Evolutionary conservation across 2,113 vertebrate species (phyloP), one percentile per base, ranked within the genome.

Genomic region (Melanostigma gelatinosum): DNA sequence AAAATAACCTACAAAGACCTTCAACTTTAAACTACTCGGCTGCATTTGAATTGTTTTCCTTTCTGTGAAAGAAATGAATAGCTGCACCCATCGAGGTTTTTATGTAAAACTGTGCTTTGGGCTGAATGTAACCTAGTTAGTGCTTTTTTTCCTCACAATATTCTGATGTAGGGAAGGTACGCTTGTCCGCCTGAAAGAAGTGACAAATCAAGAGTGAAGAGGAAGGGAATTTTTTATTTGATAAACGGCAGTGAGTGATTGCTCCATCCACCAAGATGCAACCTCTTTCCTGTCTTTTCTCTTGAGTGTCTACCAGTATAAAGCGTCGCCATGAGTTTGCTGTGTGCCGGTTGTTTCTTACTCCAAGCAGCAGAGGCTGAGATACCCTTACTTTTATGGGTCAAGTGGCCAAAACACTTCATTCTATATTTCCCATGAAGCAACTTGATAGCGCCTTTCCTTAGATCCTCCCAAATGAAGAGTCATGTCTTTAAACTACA

Each of bases 1-100:
- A 71, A 76, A 82, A 83, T 60, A 76, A 80, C 24, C 62, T 22
- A 66, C 27, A 75, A 62, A 67, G 62, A 46, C 18, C 12, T 70
- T 76, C 4, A 29, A 70, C 38, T 70, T 57, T 36, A 34, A 71
- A 75, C 16, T 12, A 40, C 67, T 55, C 12, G 1, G n/a, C 64
- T n/a, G 27, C 62, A 52, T 0, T 18, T 54, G 11, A 29, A 36
- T 62, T 40, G 61, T 46, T 1, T 75, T 79, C 79, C 38, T 60
- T 42, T 40, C 22, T 7, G 27, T 65, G 70, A 72, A 12, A 34
- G 24, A 7, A 1, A 75, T 64, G 71, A 18, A 82, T 74, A 62
- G 68, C 58, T 62, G 42, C 70, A 32, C 42, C 5, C 40, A 48
- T 40, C 16, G 0, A 57, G 32, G 32, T 16, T 79, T 64, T 65